A percentile compares a stretch with the other conserved stretches of the same genome.
phyloP scores from a whole-genome alignment of 2,888 invertebrate species.

The Hydroisotoma schaefferi region DNA sequence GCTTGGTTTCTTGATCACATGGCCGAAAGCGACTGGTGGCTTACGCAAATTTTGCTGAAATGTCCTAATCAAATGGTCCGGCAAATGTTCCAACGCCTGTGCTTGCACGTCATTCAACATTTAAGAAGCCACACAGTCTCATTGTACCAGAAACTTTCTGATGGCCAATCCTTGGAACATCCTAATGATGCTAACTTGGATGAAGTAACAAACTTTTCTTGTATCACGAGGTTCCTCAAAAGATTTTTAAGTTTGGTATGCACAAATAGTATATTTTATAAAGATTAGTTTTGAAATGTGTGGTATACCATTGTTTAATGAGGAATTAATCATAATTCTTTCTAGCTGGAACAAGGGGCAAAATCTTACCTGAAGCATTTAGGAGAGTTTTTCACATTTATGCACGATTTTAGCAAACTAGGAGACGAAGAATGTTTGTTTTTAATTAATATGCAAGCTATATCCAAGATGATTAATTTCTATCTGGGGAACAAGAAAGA shows the following conservation, averaged over 20 bases:
- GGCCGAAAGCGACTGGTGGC: conserved; percentile 91
- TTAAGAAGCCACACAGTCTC: conserved; percentile 65
- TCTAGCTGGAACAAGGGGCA: conserved; percentile 77
- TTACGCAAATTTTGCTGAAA: conserved; percentile 80
- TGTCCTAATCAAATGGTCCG: conserved; percentile 96
- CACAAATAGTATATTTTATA: conserved; percentile 37
- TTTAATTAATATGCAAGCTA: conserved; percentile 78
- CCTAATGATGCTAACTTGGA: conserved; percentile 60
- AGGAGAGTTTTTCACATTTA: conserved; percentile 86
- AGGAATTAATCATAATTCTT: conserved; percentile 12
- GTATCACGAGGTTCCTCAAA: conserved; percentile 88
- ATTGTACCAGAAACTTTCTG: conserved; percentile 59
- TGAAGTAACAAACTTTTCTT: conserved; percentile 70
- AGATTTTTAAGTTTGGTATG: conserved; percentile 77
- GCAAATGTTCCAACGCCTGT: conserved; percentile 92
- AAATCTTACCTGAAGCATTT: conserved; percentile 80
- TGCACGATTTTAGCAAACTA: conserved; percentile 92
- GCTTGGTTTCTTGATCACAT: conserved; percentile 91
- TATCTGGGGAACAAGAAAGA: conserved; percentile 80
- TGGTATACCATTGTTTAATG: background rate
- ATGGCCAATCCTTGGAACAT: conserved; percentile 57
- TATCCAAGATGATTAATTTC: conserved; percentile 85
- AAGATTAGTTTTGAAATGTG: background rate
- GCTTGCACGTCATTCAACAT: conserved; percentile 90
- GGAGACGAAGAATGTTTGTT: conserved; percentile 90